These are phyloP conservation scores for Monopterus albus DNA, from an alignment of 2,113 vertebrate species.

Conservation along the genomic window DNA sequence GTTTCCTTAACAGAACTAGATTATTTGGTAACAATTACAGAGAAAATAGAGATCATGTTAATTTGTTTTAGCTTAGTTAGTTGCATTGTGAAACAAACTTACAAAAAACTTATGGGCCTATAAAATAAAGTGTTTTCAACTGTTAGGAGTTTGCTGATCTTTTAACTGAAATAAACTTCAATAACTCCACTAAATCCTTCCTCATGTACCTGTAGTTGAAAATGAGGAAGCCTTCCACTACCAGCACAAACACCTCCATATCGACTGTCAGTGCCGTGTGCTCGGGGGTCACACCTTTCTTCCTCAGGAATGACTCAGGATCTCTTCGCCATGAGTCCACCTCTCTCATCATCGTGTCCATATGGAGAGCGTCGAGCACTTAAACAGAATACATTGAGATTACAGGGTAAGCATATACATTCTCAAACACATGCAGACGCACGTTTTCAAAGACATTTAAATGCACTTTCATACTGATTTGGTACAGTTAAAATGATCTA, in stretches of 20 bases:
- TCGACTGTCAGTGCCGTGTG: background rate
- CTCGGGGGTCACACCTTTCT: constrained; percentile 26
- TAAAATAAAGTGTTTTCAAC: too few relatives aligned
- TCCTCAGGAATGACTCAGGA: constrained; percentile 52
- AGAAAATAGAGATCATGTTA: too few relatives aligned
- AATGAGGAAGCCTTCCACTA: constrained; percentile 95
- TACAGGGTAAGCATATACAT: background rate
- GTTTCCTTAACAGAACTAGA: too few relatives aligned
- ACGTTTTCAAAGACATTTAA: too few relatives aligned
- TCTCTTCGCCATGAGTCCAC: constrained; percentile 82
- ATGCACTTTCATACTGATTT: background rate
- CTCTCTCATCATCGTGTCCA: constrained; percentile 89
- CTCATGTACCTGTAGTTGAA: constrained; percentile 90
- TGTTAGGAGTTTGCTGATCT: too few relatives aligned
- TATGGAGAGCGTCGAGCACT: constrained; percentile 91
- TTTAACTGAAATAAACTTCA: background rate
- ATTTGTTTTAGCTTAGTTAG: background rate
- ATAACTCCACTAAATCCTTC: background rate
- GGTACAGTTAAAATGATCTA: too few relatives aligned
- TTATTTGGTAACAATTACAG: too few relatives aligned
- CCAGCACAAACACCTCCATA: constrained; percentile 82
- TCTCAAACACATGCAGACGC: too few relatives aligned
- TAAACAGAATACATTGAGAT: constrained; percentile 32
- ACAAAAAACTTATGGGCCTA: too few relatives aligned
- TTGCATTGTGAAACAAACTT: too few relatives aligned